A percentile compares a stretch with the other conserved stretches of the same genome.
Conservation (phyloP, 2,888 invertebrate species). For the Apamea sordens region DNA sequence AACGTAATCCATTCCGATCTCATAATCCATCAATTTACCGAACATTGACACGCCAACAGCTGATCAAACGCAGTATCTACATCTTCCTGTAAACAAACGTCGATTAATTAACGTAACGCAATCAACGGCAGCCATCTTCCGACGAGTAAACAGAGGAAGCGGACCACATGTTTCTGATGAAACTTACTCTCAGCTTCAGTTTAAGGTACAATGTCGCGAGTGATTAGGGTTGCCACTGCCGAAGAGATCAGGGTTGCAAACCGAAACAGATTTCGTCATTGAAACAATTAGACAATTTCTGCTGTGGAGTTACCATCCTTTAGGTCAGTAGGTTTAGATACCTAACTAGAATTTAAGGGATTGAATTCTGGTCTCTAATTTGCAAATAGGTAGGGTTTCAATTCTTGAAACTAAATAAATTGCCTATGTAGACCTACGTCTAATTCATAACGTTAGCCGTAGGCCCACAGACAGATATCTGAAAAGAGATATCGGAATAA, state of each 20-base stretch:
- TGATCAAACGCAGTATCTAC: conserved; percentile 30
- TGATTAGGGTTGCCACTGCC: conserved; percentile 29
- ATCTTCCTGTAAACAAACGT: conserved; percentile 36
- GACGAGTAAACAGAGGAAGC: conserved; percentile 37
- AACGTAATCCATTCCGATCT: background rate
- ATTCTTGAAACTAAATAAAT: background rate
- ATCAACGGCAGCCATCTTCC: conserved; percentile 38
- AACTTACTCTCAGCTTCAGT: conserved; percentile 33
- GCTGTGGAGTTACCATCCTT: background rate
- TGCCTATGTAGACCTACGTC: too few relatives aligned
- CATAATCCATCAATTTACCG: conserved; percentile 1
- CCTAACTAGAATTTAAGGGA: too few relatives aligned
- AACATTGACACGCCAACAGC: conserved; percentile 18
- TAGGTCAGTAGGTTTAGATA: background rate
- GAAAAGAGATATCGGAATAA: background rate
- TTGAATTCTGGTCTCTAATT: background rate
- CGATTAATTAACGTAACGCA: conserved; percentile 49
- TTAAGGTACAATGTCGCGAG: conserved; percentile 14
- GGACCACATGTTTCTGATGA: conserved; percentile 43
- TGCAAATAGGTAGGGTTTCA: background rate
- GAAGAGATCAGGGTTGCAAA: background rate
- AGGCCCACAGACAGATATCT: background rate
- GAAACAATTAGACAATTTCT: background rate
- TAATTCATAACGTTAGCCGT: background rate
- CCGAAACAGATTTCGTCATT: background rate